Conservation (phyloP, 2,888 invertebrate species). For the Kryphioiulus occultus region DNA sequence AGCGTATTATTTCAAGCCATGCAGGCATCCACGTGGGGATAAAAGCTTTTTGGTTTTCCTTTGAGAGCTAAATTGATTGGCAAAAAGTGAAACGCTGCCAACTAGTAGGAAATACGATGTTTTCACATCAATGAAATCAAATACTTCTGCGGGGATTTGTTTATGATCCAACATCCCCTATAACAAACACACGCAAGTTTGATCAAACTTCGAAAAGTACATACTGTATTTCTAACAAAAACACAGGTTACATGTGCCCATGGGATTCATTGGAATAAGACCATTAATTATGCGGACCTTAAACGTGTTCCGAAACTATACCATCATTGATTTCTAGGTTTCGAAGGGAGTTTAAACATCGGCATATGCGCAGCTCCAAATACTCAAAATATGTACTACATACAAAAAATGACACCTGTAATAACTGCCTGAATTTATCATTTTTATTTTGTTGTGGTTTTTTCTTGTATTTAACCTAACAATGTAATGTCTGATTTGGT, state of each 20-base stretch:
- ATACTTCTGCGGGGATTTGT: neutral
- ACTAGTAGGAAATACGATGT: neutral
- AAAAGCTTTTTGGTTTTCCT: neutral
- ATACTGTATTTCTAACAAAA: neutral
- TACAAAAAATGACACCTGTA: too few species aligned
- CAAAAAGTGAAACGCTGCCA: neutral
- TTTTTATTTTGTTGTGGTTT: too few species aligned
- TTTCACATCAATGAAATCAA: neutral
- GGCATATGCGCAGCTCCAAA: too few species aligned
- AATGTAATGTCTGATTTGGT: too few species aligned
- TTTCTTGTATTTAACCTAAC: too few species aligned
- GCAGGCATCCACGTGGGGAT: neutral
- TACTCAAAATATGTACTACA: too few species aligned
- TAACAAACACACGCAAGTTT: too few species aligned
- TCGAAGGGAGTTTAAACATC: too few species aligned
- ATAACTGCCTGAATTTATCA: too few species aligned
- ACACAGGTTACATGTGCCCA: neutral
- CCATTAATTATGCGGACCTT: neutral
- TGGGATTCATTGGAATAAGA: neutral
- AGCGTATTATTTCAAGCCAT: neutral
- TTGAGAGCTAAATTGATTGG: neutral
- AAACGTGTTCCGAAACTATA: too few species aligned
- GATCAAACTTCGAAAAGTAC: neutral
- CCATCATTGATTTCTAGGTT: too few species aligned
- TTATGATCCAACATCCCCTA: too few species aligned